phyloP scores from a whole-genome alignment of 2,113 vertebrate species.

The Cyphomyrus plagiostoma region DNA sequence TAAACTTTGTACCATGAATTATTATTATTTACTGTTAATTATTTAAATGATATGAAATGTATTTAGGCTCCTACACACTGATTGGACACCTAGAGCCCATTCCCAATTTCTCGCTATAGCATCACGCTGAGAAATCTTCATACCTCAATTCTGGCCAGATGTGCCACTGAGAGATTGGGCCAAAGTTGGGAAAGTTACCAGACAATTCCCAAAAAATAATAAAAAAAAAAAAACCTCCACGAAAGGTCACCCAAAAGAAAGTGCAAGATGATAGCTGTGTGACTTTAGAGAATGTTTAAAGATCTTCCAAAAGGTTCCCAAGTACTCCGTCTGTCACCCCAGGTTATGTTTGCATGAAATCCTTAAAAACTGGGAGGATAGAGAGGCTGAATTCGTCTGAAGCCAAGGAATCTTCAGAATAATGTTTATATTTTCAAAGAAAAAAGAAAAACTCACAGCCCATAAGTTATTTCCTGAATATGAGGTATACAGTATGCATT shows the following conservation, averaged over 20 bases:
- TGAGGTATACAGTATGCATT: background rate
- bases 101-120: background rate
- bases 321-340: background rate
- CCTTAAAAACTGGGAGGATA: background rate
- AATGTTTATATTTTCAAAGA: background rate
- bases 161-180: background rate
- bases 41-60: too few relatives aligned
- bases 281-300: background rate
- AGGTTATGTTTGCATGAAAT: background rate
- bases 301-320: background rate
- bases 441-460: background rate
- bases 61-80: background rate
- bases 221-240: background rate
- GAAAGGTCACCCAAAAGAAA: background rate
- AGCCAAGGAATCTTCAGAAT: background rate
- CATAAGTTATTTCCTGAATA: background rate
- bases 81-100: background rate
- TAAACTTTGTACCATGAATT: too few relatives aligned
- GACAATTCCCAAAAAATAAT: background rate
- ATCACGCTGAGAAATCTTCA: background rate
- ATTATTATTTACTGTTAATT: too few relatives aligned
- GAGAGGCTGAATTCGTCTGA: background rate
- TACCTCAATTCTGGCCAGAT: background rate
- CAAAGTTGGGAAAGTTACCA: background rate
- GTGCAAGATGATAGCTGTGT: background rate